Base-by-base conservation (phyloP, 1,140 invertebrate species). In the Doryteuthis pealeii region DNA sequence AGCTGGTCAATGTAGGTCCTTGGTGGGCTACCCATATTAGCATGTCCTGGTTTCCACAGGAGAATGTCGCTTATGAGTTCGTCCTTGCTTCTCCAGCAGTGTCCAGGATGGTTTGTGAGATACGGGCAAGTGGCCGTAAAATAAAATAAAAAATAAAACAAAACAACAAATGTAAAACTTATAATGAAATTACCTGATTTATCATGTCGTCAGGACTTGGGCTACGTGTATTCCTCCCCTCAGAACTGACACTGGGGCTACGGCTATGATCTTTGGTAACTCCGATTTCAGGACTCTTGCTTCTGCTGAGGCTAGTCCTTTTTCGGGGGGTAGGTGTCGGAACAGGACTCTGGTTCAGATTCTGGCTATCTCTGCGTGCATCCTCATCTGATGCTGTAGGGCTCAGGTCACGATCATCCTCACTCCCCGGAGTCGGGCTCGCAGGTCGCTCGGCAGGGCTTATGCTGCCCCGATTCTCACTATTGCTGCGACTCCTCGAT, bases 141-240 rank as follows among this genome's bases (percentile, higher is more conserved):
- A n/a, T n/a, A n/a, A n/a, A n/a, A n/a, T n/a, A n/a, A n/a, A n/a
- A n/a, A n/a, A n/a, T n/a, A n/a, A n/a, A n/a, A n/a, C n/a, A n/a
- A n/a, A n/a, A n/a, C n/a, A n/a, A n/a, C n/a, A n/a, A n/a, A n/a
- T n/a, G n/a, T n/a, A n/a, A n/a, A n/a, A n/a, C n/a, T n/a, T n/a
- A n/a, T n/a, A n/a, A n/a, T n/a, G 35, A 5, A 40, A 22, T 62
- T 28, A 62, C 54, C 54, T 62, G 54, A 18, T 62, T 62, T 0
- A 62, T 62, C 54, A 62, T 62, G 54, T 62, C 54, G 1, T 68
- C 32, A 31, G 66, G 66, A 68, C 66, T 68, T 68, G 66, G 66
- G 66, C 66, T 68, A 0, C 66, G 66, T 32, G 30, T 68, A 31
- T 33, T 68, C 31, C 66, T 31, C 6, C 66, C 66, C 12, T 68